phyloP scores from a whole-genome alignment of 2,888 invertebrate genomes.

The Apoda limacodes region DNA sequence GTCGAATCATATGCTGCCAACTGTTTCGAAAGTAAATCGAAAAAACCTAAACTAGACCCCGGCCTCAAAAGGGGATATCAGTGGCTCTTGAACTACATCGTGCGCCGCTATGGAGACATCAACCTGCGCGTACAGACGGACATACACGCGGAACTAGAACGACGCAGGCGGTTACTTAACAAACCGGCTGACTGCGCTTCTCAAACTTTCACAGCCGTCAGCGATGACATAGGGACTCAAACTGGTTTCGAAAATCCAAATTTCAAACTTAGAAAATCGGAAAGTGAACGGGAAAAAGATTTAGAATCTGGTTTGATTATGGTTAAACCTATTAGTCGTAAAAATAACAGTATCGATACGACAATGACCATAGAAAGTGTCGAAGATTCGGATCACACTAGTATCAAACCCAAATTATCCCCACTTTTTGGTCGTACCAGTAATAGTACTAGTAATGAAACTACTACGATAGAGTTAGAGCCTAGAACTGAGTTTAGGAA shows the following conservation, averaged over 20 bases:
- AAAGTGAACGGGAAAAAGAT: conserved; percentile 23
- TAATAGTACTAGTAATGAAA: conserved; percentile 32
- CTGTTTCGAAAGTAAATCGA: conserved; percentile 29
- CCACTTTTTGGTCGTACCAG: conserved; percentile 51
- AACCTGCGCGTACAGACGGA: conserved; percentile 75
- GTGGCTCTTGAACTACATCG: conserved; percentile 79
- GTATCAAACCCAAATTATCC: conserved; percentile 48
- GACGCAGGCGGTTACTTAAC: conserved; percentile 45
- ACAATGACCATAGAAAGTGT: conserved; percentile 54
- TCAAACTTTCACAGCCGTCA: conserved; percentile 37
- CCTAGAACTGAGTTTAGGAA: conserved; percentile 51
- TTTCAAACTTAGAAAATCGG: conserved; percentile 32
- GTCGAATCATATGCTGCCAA: conserved; percentile 79
- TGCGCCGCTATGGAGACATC: conserved; percentile 72
- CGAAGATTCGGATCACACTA: conserved; percentile 38
- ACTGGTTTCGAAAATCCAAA: conserved; percentile 64
- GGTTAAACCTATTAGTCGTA: conserved; percentile 43
- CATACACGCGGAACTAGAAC: conserved; percentile 66
- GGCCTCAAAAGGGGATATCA: conserved; percentile 76
- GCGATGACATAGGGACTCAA: conserved; percentile 53
- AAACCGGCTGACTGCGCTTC: conserved; percentile 43
- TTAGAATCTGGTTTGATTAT: conserved; percentile 40
- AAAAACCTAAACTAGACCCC: conserved; percentile 71
- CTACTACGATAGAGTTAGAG: conserved; percentile 50
- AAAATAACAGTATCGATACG: conserved; percentile 42